Evolutionary conservation across 2,888 invertebrate genomes (phyloP).

Genomic region (Podotricha telesiphe): DNA sequence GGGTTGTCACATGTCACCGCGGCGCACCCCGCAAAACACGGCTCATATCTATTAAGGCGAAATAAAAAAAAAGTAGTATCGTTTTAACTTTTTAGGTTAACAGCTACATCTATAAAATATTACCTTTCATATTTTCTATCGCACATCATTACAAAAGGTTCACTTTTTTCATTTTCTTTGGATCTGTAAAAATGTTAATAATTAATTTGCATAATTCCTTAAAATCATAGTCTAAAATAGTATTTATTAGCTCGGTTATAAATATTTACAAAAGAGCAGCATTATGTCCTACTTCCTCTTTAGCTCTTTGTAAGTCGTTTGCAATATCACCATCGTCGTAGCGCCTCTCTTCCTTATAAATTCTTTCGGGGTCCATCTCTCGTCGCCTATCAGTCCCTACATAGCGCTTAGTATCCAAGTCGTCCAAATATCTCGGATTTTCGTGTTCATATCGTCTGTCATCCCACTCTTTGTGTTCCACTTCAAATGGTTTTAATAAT

Average conservation of each 20-base stretch:
- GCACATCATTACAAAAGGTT: constrained; percentile 60
- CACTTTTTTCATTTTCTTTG: constrained; percentile 66
- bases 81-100: too few relatives aligned
- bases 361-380: constrained; percentile 52
- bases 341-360: constrained; percentile 56
- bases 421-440: constrained; percentile 59
- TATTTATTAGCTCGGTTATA: neutral
- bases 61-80: neutral
- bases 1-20: constrained; percentile 78
- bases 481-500: constrained; percentile 58
- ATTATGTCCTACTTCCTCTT: constrained; percentile 57
- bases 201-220: neutral
- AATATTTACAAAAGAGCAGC: constrained; percentile 46
- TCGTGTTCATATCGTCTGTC: constrained; percentile 62
- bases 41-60: constrained; percentile 58
- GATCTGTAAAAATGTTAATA: constrained; percentile 56
- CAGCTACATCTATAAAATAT: neutral
- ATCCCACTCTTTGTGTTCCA: constrained; percentile 63
- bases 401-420: constrained; percentile 57
- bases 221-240: neutral
- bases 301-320: constrained; percentile 50
- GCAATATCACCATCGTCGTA: constrained; percentile 64
- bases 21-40: constrained; percentile 76
- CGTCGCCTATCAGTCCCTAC: constrained; percentile 54
- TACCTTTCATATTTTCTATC: constrained; percentile 74